These are phyloP conservation scores for Linnaemya vulpina DNA, from an alignment of 2,888 invertebrate genomes.

Conservation along the genomic window DNA sequence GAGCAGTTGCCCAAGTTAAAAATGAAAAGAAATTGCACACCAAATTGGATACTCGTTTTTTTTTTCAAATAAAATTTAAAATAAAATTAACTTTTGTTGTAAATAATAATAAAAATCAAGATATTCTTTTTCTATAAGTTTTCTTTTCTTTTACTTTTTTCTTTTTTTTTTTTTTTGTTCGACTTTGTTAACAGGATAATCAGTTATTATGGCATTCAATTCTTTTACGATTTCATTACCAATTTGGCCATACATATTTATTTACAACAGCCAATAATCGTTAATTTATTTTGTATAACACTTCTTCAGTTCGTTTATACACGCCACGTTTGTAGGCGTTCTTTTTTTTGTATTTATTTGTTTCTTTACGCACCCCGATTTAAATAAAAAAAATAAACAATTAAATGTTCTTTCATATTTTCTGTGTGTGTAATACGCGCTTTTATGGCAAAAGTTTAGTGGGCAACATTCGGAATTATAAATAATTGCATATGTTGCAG, in stretches of 20 bases:
- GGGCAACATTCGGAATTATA: slow-evolving; percentile 19
- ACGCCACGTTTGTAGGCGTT: slow-evolving; percentile 17
- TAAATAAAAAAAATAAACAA: background rate
- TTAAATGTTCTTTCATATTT: slow-evolving; percentile 14
- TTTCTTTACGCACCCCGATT: background rate
- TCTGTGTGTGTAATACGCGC: slow-evolving; percentile 12
- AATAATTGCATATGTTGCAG: slow-evolving; percentile 70
- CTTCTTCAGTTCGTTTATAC: slow-evolving; percentile 21
- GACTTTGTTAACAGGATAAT: slow-evolving; percentile 32
- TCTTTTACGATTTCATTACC: slow-evolving; percentile 7
- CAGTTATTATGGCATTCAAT: background rate
- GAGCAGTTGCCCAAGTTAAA: no score
- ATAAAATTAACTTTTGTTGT: background rate
- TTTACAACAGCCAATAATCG: background rate
- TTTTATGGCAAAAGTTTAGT: slow-evolving; percentile 14
- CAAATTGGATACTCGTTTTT: background rate
- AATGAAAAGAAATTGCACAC: no score
- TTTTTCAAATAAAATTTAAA: background rate
- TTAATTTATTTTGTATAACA: slow-evolving; percentile 27
- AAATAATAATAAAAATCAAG: no score
- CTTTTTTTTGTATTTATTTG: background rate
- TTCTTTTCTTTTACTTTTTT: no score
- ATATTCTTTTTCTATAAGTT: background rate
- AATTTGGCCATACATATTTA: background rate
- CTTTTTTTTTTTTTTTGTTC: no score